Conservation (phyloP, 1,140 invertebrate species). For the Carcinoscorpius rotundicauda region DNA sequence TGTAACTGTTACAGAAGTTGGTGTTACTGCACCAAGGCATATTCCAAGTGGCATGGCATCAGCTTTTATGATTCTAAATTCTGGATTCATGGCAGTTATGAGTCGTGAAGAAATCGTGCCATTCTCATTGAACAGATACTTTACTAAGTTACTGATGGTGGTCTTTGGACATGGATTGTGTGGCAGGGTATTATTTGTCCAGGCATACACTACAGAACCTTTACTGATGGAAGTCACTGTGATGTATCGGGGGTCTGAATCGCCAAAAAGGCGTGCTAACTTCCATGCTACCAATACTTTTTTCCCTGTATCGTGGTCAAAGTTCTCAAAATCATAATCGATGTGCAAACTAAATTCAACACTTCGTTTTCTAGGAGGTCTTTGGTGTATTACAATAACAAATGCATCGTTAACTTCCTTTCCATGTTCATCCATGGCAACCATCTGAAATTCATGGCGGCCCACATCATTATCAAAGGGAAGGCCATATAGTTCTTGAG, state of each 20-base stretch:
- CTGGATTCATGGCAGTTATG: slow-evolving; percentile 54
- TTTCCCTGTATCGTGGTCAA: slow-evolving; percentile 48
- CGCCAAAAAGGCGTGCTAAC: slow-evolving; percentile 57
- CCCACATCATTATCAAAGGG: slow-evolving; percentile 54
- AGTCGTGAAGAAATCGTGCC: slow-evolving; percentile 44
- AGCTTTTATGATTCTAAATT: slow-evolving; percentile 62
- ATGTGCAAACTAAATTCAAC: slow-evolving; percentile 55
- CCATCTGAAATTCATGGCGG: slow-evolving; percentile 59
- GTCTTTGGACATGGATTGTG: slow-evolving; percentile 56
- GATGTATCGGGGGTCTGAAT: slow-evolving; percentile 55
- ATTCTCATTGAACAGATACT: slow-evolving; percentile 41
- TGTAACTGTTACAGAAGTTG: slow-evolving; percentile 26
- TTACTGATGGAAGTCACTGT: slow-evolving; percentile 44
- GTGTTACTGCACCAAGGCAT: slow-evolving; percentile 47
- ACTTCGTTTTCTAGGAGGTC: slow-evolving; percentile 40
- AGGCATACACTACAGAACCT: slow-evolving; percentile 47
- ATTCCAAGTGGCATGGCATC: slow-evolving; percentile 52
- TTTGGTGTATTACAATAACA: slow-evolving; percentile 53
- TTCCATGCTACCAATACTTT: slow-evolving; percentile 59
- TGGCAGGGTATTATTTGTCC: slow-evolving; percentile 59
- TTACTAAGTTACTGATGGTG: slow-evolving; percentile 54
- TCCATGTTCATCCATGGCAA: slow-evolving; percentile 49
- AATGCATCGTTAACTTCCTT: slow-evolving; percentile 60
- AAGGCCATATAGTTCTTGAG: slow-evolving; percentile 79
- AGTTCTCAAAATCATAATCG: slow-evolving; percentile 53